Conservation (phyloP, 2,888 invertebrate genomes). For the Aproaerema taeniolella region DNA sequence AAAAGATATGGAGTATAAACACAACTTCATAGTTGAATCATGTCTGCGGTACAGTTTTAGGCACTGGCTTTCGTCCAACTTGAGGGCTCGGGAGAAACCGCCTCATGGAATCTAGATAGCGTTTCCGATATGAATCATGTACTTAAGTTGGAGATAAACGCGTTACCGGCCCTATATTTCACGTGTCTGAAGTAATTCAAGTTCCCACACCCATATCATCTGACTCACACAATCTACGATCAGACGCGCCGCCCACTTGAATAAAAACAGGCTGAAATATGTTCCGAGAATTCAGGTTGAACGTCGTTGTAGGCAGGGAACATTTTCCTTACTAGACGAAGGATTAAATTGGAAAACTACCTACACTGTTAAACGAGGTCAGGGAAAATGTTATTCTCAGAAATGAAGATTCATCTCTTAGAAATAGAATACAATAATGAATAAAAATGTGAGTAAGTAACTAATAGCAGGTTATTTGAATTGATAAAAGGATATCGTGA, state of each 20-base stretch:
- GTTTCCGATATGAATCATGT: constrained; percentile 46
- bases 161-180: constrained; percentile 37
- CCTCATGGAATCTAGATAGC: constrained; percentile 33
- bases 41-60: constrained; percentile 55
- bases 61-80: constrained; percentile 61
- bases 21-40: constrained; percentile 47
- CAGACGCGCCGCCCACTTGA: constrained; percentile 56
- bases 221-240: constrained; percentile 60
- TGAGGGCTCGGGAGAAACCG: constrained; percentile 40
- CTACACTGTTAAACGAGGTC: constrained; percentile 38
- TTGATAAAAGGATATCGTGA: no score
- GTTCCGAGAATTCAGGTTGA: constrained; percentile 41
- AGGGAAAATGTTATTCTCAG: constrained; percentile 26
- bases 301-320: no score
- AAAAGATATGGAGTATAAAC: constrained; percentile 46
- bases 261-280: constrained; percentile 50
- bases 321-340: constrained; percentile 32
- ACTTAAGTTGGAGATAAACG: constrained; percentile 48
- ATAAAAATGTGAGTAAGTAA: background rate
- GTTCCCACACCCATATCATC: constrained; percentile 63
- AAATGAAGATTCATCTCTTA: constrained; percentile 12
- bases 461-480: background rate
- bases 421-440: background rate
- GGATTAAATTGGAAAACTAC: constrained; percentile 43
- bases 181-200: constrained; percentile 40